Conservation (phyloP, 1,140 invertebrate genomes). For the Cotesia typhae region DNA sequence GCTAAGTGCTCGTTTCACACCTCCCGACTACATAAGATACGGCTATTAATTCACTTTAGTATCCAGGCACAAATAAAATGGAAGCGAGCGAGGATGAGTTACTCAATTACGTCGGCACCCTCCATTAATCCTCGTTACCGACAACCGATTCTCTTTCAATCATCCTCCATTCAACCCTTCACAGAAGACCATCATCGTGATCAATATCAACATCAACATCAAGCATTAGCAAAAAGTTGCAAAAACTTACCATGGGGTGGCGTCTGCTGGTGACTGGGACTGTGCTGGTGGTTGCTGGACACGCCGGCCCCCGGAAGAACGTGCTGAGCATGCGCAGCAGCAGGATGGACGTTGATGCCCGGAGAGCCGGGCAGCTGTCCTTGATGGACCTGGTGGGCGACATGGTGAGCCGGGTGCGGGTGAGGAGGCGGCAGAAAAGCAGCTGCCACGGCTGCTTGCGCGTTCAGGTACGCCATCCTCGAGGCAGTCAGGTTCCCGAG, state of each 20-base stretch:
- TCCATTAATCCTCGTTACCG: constrained; percentile 31
- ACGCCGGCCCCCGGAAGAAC: constrained; percentile 58
- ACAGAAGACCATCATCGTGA: too few relatives aligned
- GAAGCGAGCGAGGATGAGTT: background rate
- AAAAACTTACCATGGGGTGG: constrained; percentile 59
- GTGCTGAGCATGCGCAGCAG: constrained; percentile 61
- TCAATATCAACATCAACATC: too few relatives aligned
- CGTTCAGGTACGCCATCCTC: constrained; percentile 86
- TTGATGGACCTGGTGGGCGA: constrained; percentile 63
- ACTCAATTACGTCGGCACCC: too few relatives aligned
- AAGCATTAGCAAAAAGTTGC: background rate
- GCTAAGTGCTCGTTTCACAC: constrained; percentile 65
- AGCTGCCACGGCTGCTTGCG: constrained; percentile 86
- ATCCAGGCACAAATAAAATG: constrained; percentile 10
- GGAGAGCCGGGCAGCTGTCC: constrained; percentile 59
- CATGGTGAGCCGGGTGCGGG: constrained; percentile 63
- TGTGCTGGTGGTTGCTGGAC: constrained; percentile 59
- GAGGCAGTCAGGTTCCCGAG: constrained; percentile 71
- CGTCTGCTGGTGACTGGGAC: constrained; percentile 58
- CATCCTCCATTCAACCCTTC: too few relatives aligned
- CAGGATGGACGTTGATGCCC: constrained; percentile 60
- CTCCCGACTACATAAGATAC: constrained; percentile 50
- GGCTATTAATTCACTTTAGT: constrained; percentile 62
- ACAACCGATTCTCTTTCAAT: constrained; percentile 31
- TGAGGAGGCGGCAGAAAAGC: constrained; percentile 80